Base-by-base conservation (phyloP, 2,888 invertebrate genomes). In the Xestia xanthographa region DNA sequence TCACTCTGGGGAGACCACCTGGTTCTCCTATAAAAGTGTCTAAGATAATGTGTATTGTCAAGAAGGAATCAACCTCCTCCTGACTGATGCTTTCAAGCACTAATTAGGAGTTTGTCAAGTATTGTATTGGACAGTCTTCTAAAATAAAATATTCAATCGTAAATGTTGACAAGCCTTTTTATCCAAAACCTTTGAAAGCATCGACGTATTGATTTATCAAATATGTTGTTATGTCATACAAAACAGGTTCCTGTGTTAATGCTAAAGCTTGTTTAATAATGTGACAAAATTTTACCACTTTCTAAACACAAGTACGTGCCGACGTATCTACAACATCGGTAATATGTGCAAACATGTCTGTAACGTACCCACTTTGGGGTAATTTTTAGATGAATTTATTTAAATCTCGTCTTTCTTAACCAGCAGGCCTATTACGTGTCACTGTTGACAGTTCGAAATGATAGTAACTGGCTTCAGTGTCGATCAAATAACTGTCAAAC, bases 261-360 rank as follows among this genome's bases (percentile, higher is more conserved):
- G 22, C 12, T 50, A 17, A 66, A 73, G 29, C 82, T 65, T 72
- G 72, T 70, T 72, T 68, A 48, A 75, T 67, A 65, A 74, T 50
- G 67, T 72, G 85, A 77, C 77, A 77, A 77, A 60, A 73, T 70
- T 22, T 70, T 26, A 68, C 17, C 53, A 71, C 83, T 83, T 85
- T 83, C 83, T 77, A 85, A 73, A 71, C 71, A 65, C 65, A 48
- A 60, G 82, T 72, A 72, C 34, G 29, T 67, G 5, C 45, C 26
- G 9, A 67, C 63, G 50, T 60, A 34, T 48, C 22, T 20, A 67
- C 12, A 43, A 58, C 58, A 45, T 41, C 17, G 48, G 50, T 48
- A n/a, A 48, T 67, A 29, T 29, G 12, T n/a, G 22, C 11, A 20
- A 26, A 26, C 17, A 26, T 53, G 12, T 53, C 26, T 26, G 26